Conservation (phyloP, 64 coral and sea anemone species). For the Actinia tenebrosa region DNA sequence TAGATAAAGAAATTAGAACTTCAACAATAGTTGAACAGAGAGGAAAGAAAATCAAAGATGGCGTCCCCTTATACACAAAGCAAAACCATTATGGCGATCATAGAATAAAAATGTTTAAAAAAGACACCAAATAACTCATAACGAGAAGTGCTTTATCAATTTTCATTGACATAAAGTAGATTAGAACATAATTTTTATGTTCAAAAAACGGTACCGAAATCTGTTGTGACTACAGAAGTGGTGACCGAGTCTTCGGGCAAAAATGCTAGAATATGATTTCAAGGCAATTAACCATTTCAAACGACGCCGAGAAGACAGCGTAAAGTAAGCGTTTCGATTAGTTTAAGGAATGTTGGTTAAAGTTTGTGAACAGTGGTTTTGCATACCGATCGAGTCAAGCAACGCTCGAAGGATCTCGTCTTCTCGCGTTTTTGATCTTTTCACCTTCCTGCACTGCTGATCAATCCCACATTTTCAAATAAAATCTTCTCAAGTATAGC, state of each 20-base stretch:
- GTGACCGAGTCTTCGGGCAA: background rate
- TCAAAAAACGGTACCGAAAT: background rate
- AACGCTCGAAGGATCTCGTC: conserved; percentile 2
- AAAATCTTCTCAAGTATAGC: background rate
- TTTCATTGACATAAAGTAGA: background rate
- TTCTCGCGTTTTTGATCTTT: background rate
- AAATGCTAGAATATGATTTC: background rate
- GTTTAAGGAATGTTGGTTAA: conserved; percentile 6
- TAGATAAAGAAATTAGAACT: background rate
- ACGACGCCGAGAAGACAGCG: background rate
- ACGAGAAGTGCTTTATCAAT: background rate
- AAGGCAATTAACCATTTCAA: background rate
- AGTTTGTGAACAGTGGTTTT: conserved; percentile 1
- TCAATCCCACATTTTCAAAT: background rate
- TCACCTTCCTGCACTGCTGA: background rate
- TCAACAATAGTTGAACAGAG: background rate
- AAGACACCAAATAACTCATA: background rate
- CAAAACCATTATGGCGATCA: background rate
- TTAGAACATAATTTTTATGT: background rate
- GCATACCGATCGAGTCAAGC: background rate
- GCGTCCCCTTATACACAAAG: background rate
- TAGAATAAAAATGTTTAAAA: background rate
- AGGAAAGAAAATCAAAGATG: background rate
- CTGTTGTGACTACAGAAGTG: background rate
- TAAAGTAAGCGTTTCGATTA: background rate